These are phyloP conservation scores for Choristoneura rosaceana DNA, from an alignment of 2,888 invertebrate species.

Conservation along the genomic window DNA sequence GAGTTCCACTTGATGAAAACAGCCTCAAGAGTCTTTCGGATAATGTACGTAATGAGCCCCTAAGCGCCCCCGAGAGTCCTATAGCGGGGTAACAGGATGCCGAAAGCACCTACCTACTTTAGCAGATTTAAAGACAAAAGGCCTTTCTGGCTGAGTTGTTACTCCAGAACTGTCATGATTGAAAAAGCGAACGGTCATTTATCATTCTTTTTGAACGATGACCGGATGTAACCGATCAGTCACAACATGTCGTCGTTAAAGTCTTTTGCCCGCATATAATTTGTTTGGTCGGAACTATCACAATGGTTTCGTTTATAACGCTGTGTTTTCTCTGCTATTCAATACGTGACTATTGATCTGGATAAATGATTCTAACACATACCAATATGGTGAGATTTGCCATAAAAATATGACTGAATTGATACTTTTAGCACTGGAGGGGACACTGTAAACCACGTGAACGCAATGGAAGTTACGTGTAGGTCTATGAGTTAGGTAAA, in stretches of 20 bases:
- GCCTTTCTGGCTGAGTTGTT: constrained; percentile 15
- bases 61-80: constrained; percentile 36
- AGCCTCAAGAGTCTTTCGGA: constrained; percentile 46
- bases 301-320: constrained; percentile 9
- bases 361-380: not conserved
- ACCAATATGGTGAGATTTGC: constrained; percentile 28
- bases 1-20: constrained; percentile 50
- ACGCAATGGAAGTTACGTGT: not conserved
- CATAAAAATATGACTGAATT: constrained; percentile 19
- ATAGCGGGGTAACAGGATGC: constrained; percentile 37
- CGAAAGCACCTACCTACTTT: constrained; percentile 27
- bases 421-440: not conserved
- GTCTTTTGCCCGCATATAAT: constrained; percentile 14
- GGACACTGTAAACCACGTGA: not conserved
- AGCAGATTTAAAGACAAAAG: constrained; percentile 36
- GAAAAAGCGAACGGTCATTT: constrained; percentile 19
- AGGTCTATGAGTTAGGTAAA: no score
- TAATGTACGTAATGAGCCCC: constrained; percentile 41
- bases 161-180: constrained; percentile 25
- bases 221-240: constrained; percentile 35
- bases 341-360: not conserved
- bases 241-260: constrained; percentile 13
- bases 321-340: constrained; percentile 9
- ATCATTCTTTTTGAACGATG: constrained; percentile 29
- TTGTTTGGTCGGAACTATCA: constrained; percentile 14